Conservation (phyloP, 2,797 vertebrate species). For the Gallinago stenura region DNA sequence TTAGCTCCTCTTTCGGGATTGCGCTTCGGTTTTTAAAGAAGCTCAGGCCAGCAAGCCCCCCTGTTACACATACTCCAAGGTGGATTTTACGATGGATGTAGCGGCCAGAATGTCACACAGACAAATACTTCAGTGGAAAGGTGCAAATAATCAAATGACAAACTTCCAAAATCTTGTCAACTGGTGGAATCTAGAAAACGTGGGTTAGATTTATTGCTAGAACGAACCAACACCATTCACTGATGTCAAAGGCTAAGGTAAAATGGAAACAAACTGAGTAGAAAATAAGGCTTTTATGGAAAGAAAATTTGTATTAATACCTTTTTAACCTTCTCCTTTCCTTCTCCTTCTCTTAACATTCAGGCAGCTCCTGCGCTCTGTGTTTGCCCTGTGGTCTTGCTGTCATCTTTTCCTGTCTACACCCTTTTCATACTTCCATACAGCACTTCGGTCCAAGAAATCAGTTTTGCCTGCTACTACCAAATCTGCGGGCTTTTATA, state of each 20-base stretch:
- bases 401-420: conserved; percentile 8
- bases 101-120: not conserved
- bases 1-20: not conserved
- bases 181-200: not conserved
- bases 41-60: not conserved
- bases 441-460: not conserved
- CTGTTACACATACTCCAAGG: not conserved
- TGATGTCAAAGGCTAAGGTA: not conserved
- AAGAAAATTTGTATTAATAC: not conserved
- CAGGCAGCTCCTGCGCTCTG: not conserved
- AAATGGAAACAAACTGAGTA: not conserved
- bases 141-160: not conserved
- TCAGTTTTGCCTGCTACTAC: not conserved
- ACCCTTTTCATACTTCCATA: not conserved
- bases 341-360: not conserved
- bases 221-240: not conserved
- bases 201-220: not conserved
- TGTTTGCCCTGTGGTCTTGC: not conserved
- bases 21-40: not conserved
- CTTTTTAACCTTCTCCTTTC: not conserved
- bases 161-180: not conserved
- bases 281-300: not conserved
- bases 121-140: not conserved
- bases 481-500: not conserved
- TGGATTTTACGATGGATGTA: not conserved